Conservation (phyloP, 2,797 vertebrate species). For the Dendrocincla tyrannina region DNA sequence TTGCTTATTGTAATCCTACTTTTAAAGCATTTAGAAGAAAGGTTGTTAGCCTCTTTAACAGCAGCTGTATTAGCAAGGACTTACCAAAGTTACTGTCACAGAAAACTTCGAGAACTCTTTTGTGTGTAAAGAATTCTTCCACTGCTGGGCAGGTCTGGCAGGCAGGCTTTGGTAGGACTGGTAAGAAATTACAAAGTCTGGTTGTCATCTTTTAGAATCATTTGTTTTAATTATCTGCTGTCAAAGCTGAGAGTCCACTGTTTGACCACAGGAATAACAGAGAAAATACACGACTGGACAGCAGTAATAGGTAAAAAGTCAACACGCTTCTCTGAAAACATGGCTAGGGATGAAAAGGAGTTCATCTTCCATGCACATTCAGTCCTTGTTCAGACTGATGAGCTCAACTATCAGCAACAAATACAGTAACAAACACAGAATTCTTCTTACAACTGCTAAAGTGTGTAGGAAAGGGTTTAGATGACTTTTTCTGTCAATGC, state of each 20-base stretch:
- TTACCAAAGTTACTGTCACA: slow-evolving; percentile 87
- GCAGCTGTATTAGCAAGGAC: slow-evolving; percentile 5
- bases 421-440: neutral
- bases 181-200: neutral
- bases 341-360: neutral
- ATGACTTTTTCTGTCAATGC: neutral
- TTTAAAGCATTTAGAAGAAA: neutral
- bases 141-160: slow-evolving; percentile 87
- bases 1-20: neutral
- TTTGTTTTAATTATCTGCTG: neutral
- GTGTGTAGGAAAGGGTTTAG: neutral
- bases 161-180: slow-evolving; percentile 84
- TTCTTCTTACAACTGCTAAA: neutral
- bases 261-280: neutral
- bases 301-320: neutral
- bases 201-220: neutral
- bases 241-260: neutral
- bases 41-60: neutral
- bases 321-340: neutral
- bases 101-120: slow-evolving; percentile 80
- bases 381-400: neutral
- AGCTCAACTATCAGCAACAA: neutral
- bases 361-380: neutral
- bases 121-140: slow-evolving; percentile 78
- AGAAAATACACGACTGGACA: neutral